Conservation (phyloP, 1,140 invertebrate genomes). For the Neodiprion pinetum region DNA sequence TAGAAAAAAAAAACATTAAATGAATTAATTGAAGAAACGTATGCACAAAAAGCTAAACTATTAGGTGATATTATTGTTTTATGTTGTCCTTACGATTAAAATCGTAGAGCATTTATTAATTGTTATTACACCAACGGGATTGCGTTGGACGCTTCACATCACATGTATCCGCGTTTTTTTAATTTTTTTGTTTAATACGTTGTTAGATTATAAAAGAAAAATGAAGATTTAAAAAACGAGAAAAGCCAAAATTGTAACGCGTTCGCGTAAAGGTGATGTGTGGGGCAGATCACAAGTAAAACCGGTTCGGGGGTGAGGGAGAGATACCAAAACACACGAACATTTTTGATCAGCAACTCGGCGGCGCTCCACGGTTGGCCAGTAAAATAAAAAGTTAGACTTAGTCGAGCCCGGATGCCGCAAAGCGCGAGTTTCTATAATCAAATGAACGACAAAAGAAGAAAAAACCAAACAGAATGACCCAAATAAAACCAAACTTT, state of each 20-base stretch:
- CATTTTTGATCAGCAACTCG: constrained; percentile 13
- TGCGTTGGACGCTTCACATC: constrained; percentile 9
- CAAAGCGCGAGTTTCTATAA: constrained; percentile 19
- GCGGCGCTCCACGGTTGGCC: constrained; percentile 51
- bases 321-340: not conserved
- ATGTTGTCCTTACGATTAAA: constrained; percentile 47
- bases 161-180: constrained; percentile 10
- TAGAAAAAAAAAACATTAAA: no score
- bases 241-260: not conserved
- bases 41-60: constrained; percentile 33
- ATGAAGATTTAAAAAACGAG: not conserved
- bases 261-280: not conserved
- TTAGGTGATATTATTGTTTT: constrained; percentile 56
- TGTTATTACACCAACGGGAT: constrained; percentile 39
- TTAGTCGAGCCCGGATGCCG: constrained; percentile 50
- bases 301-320: not conserved
- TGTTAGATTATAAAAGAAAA: constrained; percentile 13
- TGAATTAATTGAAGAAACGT: no score
- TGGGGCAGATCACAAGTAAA: not conserved
- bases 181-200: constrained; percentile 14
- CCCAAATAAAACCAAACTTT: not conserved
- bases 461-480: not conserved
- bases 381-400: constrained; percentile 50
- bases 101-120: constrained; percentile 50
- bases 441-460: constrained; percentile 9